Evolutionary conservation across 2,113 vertebrate genomes (phyloP).

Genomic region (Atherinomorus stipes): DNA sequence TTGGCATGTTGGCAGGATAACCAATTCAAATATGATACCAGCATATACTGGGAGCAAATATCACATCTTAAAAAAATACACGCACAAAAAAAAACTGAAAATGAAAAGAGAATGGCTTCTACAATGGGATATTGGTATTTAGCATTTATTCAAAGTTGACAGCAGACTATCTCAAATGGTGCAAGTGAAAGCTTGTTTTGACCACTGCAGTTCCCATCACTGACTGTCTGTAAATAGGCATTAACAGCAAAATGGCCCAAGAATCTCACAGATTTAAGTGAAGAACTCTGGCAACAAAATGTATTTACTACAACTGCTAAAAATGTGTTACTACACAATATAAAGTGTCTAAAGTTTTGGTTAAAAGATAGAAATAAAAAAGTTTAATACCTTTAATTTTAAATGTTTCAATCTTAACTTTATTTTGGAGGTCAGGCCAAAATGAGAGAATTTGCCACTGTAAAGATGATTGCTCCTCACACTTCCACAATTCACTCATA

Average conservation of each 20-base stretch:
- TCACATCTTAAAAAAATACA: too few relatives aligned
- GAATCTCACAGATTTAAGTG: not conserved
- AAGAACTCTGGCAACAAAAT: too few relatives aligned
- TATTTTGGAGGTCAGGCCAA: not conserved
- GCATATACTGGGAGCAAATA: not conserved
- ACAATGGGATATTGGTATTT: not conserved
- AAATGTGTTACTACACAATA: too few relatives aligned
- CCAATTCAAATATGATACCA: not conserved
- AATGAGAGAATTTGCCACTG: not conserved
- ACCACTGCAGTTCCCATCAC: not conserved
- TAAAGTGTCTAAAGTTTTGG: too few relatives aligned
- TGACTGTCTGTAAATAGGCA: not conserved
- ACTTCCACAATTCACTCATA: slow-evolving; percentile 8
- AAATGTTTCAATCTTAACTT: not conserved
- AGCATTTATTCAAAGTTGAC: not conserved
- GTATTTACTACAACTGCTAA: too few relatives aligned
- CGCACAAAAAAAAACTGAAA: too few relatives aligned
- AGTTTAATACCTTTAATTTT: not conserved
- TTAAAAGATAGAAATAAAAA: not conserved
- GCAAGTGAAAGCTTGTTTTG: not conserved
- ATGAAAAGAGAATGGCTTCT: not conserved
- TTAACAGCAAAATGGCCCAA: not conserved
- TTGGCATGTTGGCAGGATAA: too few relatives aligned
- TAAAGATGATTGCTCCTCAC: too few relatives aligned
- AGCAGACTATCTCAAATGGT: not conserved